Percentiles rank a stretch among this genome's conserved stretches.
These are phyloP conservation scores for Equus quagga DNA, from an alignment of 2,113 vertebrate species.

Conservation along the genomic window DNA sequence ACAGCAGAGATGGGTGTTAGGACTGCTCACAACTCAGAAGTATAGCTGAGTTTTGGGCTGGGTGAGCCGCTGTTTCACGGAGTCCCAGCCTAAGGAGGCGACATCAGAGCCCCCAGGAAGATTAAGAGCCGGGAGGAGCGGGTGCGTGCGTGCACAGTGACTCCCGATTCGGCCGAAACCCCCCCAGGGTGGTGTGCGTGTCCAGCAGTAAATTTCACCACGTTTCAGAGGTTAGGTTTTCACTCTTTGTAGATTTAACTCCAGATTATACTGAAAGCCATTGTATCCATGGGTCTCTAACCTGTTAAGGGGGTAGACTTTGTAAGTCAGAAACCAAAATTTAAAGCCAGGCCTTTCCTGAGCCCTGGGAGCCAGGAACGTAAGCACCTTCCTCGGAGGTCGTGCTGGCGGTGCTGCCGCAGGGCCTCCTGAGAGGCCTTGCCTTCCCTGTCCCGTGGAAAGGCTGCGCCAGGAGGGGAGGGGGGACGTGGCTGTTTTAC, in stretches of 20 bases:
- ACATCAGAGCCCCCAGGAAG: neutral
- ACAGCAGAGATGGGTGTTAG: neutral
- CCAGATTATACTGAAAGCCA: neutral
- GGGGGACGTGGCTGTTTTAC: neutral
- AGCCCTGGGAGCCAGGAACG: neutral
- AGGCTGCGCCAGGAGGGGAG: too few species aligned
- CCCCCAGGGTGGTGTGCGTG: neutral
- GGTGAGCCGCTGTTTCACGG: neutral
- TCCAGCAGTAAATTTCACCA: neutral
- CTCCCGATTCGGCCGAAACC: neutral
- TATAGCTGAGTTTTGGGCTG: neutral
- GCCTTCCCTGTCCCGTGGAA: too few species aligned
- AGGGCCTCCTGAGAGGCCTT: neutral
- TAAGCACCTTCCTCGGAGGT: neutral
- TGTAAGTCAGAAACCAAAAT: neutral
- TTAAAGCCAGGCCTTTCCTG: neutral
- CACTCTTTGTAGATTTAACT: neutral
- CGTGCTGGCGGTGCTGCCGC: accelerated
- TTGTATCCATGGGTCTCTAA: neutral
- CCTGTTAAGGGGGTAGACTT: neutral
- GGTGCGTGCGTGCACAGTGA: neutral
- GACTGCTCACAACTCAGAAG: neutral
- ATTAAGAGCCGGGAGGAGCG: neutral
- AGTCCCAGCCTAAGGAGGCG: neutral
- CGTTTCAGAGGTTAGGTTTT: neutral